A percentile compares a stretch with the other conserved stretches of the same genome.
phyloP scores from a whole-genome alignment of 2,797 vertebrate genomes.

The Acanthornis magna region DNA sequence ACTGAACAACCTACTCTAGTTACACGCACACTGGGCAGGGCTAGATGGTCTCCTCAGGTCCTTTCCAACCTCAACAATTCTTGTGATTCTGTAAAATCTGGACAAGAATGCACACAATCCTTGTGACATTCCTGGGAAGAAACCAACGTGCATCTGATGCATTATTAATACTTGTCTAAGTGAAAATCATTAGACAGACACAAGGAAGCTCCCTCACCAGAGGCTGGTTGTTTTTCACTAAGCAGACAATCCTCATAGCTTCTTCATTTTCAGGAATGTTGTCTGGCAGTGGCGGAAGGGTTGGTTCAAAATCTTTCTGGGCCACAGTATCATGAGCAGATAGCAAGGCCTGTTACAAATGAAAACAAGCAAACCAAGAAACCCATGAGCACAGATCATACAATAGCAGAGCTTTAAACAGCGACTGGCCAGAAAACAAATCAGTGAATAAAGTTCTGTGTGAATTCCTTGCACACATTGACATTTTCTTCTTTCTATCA shows the following conservation, averaged over 20 bases:
- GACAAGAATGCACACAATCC: not conserved
- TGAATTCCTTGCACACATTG: not conserved
- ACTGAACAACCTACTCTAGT: not conserved
- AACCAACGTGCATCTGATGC: not conserved
- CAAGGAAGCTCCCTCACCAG: conserved; percentile 80
- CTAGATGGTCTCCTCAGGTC: not conserved
- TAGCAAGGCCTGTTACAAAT: conserved; percentile 84
- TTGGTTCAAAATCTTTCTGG: conserved; percentile 90
- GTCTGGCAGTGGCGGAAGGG: conserved; percentile 88
- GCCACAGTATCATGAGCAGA: conserved; percentile 91
- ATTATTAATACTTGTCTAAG: not conserved
- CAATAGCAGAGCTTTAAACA: not conserved
- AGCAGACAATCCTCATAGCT: conserved; percentile 90
- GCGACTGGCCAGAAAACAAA: not conserved
- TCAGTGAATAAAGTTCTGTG: not conserved
- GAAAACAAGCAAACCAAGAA: not conserved
- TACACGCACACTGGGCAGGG: not conserved
- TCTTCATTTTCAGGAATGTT: conserved; percentile 90
- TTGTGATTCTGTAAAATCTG: not conserved
- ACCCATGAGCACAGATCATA: not conserved
- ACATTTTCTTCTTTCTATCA: not conserved
- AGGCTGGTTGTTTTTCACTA: conserved; percentile 97
- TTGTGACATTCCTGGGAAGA: not conserved
- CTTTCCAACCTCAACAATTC: not conserved
- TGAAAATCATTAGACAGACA: not conserved